Evolutionary conservation across 2,797 vertebrate species (phyloP).

Genomic region (Poecilia gillii): DNA sequence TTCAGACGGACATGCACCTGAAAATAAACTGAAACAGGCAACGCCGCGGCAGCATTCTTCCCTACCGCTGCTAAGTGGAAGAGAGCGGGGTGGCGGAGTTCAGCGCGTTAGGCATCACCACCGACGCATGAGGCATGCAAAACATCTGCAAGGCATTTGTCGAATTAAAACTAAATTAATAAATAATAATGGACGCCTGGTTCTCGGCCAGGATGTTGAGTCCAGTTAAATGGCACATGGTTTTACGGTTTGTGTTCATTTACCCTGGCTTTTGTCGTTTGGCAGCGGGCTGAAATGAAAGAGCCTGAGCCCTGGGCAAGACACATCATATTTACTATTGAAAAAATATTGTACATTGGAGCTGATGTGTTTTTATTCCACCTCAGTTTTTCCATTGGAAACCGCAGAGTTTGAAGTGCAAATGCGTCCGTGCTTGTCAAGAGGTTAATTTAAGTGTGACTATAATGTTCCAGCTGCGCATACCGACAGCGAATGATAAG

Average conservation of each 20-base stretch:
- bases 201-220: constrained; percentile 75
- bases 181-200: constrained; percentile 78
- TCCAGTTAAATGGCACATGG: constrained; percentile 79
- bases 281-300: constrained; percentile 76
- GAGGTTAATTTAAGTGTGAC: constrained; percentile 70
- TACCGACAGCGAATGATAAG: constrained; percentile 58
- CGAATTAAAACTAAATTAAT: constrained; percentile 84
- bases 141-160: constrained; percentile 84
- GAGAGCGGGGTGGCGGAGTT: constrained; percentile 17
- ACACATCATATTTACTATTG: constrained; percentile 78
- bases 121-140: constrained; percentile 61
- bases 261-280: constrained; percentile 72
- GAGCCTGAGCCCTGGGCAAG: constrained; percentile 64
- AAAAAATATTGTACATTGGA: constrained; percentile 55
- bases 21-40: constrained; percentile 77
- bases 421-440: constrained; percentile 67
- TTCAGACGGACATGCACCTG: constrained; percentile 66
- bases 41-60: constrained; percentile 45
- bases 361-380: constrained; percentile 39
- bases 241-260: constrained; percentile 80
- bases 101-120: constrained; percentile 52
- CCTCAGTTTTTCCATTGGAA: constrained; percentile 48
- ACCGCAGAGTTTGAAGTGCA: constrained; percentile 66
- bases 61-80: constrained; percentile 27
- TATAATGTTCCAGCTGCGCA: constrained; percentile 62